Conservation (phyloP, 2,113 vertebrate species). For the Suricata suricatta region DNA sequence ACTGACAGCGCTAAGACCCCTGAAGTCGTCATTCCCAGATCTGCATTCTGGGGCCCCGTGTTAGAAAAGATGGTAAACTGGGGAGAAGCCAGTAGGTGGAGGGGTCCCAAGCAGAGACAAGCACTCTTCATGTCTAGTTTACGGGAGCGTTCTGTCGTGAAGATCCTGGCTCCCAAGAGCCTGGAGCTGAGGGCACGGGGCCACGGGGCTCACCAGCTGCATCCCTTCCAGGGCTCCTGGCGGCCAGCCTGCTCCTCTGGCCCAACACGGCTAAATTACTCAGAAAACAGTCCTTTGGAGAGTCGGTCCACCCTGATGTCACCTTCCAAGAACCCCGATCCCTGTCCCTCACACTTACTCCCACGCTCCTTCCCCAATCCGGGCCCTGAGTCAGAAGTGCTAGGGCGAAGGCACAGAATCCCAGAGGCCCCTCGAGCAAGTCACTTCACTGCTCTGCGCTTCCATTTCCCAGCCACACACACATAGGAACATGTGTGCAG, state of each 20-base stretch:
- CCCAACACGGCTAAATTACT: neutral
- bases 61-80: neutral
- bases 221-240: neutral
- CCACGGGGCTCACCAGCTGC: neutral
- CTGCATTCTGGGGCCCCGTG: neutral
- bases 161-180: neutral
- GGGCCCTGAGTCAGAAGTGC: neutral
- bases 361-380: neutral
- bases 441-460: neutral
- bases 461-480: neutral
- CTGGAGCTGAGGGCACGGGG: neutral
- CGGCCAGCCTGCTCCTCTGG: neutral
- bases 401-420: neutral
- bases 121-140: neutral
- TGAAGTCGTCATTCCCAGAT: neutral
- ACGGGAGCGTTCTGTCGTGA: fast-evolving
- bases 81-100: neutral
- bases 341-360: neutral
- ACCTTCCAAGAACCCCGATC: neutral
- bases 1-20: neutral
- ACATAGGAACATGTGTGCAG: fast-evolving
- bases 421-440: neutral
- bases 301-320: neutral
- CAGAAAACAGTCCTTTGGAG: neutral
- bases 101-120: neutral